phyloP scores from a whole-genome alignment of 1,140 invertebrate species.

The Saxidomus purpurata region DNA sequence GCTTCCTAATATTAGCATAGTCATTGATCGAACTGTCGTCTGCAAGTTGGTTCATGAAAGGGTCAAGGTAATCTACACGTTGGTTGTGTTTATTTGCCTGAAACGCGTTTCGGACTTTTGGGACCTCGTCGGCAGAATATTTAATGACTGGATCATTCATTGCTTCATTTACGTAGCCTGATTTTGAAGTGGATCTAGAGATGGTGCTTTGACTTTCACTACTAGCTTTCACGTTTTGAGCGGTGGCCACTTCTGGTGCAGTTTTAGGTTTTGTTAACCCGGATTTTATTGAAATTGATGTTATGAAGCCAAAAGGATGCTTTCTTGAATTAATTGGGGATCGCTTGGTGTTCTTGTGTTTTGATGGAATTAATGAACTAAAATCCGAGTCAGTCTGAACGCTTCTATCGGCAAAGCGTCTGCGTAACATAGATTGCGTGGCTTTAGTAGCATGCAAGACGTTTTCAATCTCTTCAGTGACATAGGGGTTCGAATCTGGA shows the following conservation, averaged over 20 bases:
- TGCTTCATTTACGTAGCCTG: background rate
- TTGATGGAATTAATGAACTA: background rate
- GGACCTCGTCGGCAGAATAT: background rate
- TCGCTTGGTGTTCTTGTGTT: background rate
- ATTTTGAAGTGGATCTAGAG: background rate
- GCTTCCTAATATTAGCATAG: background rate
- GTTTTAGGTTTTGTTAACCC: background rate
- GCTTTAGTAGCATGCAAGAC: no score
- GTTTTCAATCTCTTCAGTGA: background rate
- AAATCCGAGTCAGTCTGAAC: background rate
- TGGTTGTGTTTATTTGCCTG: background rate
- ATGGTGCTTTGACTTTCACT: background rate
- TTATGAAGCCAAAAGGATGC: slow-evolving; percentile 17
- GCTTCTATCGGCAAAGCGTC: slow-evolving; percentile 23
- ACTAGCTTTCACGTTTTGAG: background rate
- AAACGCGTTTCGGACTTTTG: background rate
- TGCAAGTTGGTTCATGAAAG: background rate
- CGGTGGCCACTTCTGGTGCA: background rate
- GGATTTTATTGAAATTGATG: slow-evolving; percentile 50
- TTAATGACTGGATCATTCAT: background rate
- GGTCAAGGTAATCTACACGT: background rate
- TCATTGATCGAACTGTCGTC: background rate
- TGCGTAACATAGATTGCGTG: background rate
- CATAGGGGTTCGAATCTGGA: background rate
- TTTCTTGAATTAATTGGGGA: background rate